phyloP scores from a whole-genome alignment of 2,797 vertebrate species.

The Tokudaia muenninki region DNA sequence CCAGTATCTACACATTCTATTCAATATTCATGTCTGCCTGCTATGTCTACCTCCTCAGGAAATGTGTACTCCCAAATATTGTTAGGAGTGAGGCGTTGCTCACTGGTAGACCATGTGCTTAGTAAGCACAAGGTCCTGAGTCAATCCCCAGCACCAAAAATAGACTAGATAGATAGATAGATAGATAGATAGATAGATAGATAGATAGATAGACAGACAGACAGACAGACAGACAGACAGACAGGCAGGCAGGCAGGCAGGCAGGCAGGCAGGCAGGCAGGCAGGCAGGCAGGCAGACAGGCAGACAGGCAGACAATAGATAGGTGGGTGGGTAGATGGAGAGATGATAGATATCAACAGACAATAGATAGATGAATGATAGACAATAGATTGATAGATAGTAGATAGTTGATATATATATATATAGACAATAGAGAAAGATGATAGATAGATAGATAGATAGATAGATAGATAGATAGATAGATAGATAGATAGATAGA shows the following conservation, averaged over 20 bases:
- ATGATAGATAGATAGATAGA: not conserved
- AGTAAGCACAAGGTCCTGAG: not conserved
- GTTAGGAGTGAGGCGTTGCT: not conserved
- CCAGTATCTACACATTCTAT: not conserved
- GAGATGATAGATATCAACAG: not conserved
- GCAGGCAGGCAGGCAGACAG: too few species aligned
- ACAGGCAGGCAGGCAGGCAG: too few species aligned
- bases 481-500: not conserved
- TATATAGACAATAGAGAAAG: too few species aligned
- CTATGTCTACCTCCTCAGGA: not conserved
- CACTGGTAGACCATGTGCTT: not conserved
- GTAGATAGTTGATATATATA: not conserved
- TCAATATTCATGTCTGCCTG: slow-evolving; percentile 58
- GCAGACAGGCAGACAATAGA: not conserved
- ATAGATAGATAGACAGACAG: too few species aligned
- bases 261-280: too few species aligned
- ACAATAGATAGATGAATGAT: not conserved
- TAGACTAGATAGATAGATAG: too few species aligned
- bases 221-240: not conserved
- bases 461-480: not conserved
- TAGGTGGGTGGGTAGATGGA: not conserved
- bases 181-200: not conserved
- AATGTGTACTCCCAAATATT: not conserved
- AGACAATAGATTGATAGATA: not conserved
- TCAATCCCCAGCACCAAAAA: not conserved